Conservation (phyloP, 1,140 invertebrate species). For the Pomacea maculata region DNA sequence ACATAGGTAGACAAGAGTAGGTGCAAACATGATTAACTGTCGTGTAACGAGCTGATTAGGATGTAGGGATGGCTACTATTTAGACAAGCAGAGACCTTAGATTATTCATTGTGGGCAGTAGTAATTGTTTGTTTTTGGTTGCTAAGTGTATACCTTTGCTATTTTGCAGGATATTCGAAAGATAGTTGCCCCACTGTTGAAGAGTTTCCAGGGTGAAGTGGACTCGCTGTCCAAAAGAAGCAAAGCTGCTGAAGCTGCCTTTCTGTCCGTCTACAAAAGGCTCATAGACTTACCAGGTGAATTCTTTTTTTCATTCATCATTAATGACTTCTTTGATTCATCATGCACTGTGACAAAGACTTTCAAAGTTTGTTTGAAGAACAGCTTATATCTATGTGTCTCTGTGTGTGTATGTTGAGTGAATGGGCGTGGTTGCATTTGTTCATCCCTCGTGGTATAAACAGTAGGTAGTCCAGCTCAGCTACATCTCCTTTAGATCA, state of each 20-base stretch:
- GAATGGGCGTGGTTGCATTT: not conserved
- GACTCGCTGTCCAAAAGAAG: constrained; percentile 70
- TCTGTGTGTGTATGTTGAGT: constrained; percentile 5
- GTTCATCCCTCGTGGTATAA: not conserved
- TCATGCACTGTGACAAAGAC: no score
- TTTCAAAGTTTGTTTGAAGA: no score
- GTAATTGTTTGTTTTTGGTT: not conserved
- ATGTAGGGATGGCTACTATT: no score
- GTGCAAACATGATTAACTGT: not conserved
- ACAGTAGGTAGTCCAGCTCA: no score
- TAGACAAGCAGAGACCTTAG: no score
- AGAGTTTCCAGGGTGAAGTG: constrained; percentile 70
- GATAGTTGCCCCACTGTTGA: constrained; percentile 68
- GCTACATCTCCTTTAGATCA: no score
- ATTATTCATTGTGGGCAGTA: no score
- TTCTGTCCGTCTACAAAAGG: constrained; percentile 69
- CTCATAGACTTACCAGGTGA: constrained; percentile 69
- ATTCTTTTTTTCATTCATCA: constrained; percentile 3
- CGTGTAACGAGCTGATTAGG: not conserved
- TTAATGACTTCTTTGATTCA: no score
- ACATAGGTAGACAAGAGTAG: not conserved
- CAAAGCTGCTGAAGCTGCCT: constrained; percentile 70
- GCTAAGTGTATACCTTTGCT: not conserved
- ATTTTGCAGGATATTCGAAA: constrained; percentile 67
- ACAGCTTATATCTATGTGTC: not conserved